Conservation (phyloP, 2,888 invertebrate genomes). For the Heliconius charithonia region DNA sequence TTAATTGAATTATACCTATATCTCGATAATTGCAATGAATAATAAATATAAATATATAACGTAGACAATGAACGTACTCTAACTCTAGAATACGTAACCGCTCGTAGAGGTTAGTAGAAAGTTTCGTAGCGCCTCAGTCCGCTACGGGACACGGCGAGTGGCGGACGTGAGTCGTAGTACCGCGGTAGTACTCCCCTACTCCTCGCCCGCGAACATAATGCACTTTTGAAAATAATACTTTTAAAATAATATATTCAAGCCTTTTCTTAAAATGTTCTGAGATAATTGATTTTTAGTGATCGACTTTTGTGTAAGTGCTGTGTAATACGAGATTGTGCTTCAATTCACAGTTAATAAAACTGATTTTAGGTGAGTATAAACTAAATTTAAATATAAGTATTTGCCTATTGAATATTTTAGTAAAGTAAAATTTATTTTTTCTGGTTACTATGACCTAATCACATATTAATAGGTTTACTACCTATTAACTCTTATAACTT, state of each 20-base stretch:
- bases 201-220: neutral
- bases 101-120: constrained; percentile 27
- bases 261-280: neutral
- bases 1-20: no score
- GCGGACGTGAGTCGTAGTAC: constrained; percentile 30
- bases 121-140: constrained; percentile 42
- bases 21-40: neutral
- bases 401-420: neutral
- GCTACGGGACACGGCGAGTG: constrained; percentile 43
- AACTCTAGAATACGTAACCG: neutral
- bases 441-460: neutral
- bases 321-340: neutral
- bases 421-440: neutral
- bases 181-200: neutral
- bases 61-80: neutral
- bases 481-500: neutral
- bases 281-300: neutral
- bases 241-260: neutral
- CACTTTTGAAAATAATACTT: neutral
- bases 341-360: neutral
- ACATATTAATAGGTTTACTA: neutral
- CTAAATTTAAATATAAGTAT: neutral
- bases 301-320: constrained; percentile 16
- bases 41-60: neutral
- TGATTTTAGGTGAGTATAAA: constrained; percentile 8